phyloP scores from a whole-genome alignment of 2,797 vertebrate species.

The Oreortyx pictus region DNA sequence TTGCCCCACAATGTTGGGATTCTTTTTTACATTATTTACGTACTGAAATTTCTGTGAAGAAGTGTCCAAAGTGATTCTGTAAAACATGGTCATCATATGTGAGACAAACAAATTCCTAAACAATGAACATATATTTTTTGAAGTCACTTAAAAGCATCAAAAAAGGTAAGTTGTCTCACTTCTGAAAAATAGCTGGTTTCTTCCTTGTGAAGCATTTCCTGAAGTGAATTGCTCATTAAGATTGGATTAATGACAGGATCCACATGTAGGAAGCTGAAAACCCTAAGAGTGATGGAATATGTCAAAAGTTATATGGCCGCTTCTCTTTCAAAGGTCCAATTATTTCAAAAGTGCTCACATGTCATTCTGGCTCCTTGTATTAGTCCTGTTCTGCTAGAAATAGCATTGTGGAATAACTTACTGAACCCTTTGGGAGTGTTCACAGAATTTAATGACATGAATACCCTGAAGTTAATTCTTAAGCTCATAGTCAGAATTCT shows the following conservation, averaged over 20 bases:
- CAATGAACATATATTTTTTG: accelerated
- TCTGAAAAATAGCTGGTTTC: not conserved
- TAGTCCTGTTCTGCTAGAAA: not conserved
- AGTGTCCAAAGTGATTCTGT: not conserved
- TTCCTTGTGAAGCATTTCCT: not conserved
- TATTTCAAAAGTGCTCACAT: not conserved
- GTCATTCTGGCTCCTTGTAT: not conserved
- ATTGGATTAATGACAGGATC: not conserved
- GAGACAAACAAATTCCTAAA: not conserved
- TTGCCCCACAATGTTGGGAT: not conserved
- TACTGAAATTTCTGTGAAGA: not conserved
- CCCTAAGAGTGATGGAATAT: not conserved
- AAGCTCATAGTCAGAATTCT: not conserved
- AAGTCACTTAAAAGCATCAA: not conserved
- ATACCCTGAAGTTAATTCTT: not conserved
- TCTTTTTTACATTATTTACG: not conserved
- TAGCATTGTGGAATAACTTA: not conserved
- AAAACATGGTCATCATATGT: not conserved
- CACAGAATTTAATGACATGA: not conserved
- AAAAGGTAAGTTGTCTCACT: not conserved
- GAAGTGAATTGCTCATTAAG: not conserved
- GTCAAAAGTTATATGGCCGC: not conserved
- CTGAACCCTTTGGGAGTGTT: not conserved
- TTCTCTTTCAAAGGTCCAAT: not conserved
- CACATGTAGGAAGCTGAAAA: not conserved